Percentiles rank a stretch among this genome's conserved stretches.
These are phyloP conservation scores for Actinostola sp. DNA, from an alignment of 92 coral and sea anemone genomes.

Conservation along the genomic window DNA sequence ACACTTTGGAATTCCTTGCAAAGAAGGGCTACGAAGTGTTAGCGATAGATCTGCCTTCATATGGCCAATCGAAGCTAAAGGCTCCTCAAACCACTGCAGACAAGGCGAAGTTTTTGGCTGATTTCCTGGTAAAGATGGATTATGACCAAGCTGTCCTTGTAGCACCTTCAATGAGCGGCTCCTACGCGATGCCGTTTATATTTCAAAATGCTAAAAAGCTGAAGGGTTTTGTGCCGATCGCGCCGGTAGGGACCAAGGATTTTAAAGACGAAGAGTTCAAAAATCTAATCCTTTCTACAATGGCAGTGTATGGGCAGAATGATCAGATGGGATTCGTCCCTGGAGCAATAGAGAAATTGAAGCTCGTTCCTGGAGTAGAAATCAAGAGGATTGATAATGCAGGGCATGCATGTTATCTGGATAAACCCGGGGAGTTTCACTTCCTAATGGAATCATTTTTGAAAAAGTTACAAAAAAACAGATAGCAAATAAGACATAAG, in stretches of 20 bases:
- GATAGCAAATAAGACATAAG: neutral
- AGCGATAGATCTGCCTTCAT: slow-evolving; percentile 78
- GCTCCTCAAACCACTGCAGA: slow-evolving; percentile 31
- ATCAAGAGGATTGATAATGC: slow-evolving; percentile 68
- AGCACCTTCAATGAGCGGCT: slow-evolving; percentile 88
- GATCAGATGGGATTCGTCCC: slow-evolving; percentile 51
- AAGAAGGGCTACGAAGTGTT: slow-evolving; percentile 65
- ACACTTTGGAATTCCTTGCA: slow-evolving; percentile 66
- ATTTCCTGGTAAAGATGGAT: slow-evolving; percentile 37
- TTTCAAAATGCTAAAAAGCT: slow-evolving; percentile 45
- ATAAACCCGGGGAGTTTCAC: slow-evolving; percentile 77
- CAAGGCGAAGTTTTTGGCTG: slow-evolving; percentile 55
- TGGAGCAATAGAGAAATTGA: slow-evolving; percentile 53
- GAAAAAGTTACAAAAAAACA: slow-evolving; percentile 22
- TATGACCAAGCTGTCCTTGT: slow-evolving; percentile 67
- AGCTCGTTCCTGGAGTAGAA: slow-evolving; percentile 65
- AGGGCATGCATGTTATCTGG: slow-evolving; percentile 82
- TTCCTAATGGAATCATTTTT: slow-evolving; percentile 66
- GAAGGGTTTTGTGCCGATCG: slow-evolving; percentile 81
- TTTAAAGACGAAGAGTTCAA: slow-evolving; percentile 48
- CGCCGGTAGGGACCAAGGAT: slow-evolving; percentile 65
- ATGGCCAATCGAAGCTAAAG: slow-evolving; percentile 61
- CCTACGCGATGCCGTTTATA: slow-evolving; percentile 76
- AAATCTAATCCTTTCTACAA: slow-evolving; percentile 52
- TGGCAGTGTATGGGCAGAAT: slow-evolving; percentile 76